These are phyloP conservation scores for Smittia aterrima DNA, from an alignment of 2,888 invertebrate genomes.

Conservation along the genomic window DNA sequence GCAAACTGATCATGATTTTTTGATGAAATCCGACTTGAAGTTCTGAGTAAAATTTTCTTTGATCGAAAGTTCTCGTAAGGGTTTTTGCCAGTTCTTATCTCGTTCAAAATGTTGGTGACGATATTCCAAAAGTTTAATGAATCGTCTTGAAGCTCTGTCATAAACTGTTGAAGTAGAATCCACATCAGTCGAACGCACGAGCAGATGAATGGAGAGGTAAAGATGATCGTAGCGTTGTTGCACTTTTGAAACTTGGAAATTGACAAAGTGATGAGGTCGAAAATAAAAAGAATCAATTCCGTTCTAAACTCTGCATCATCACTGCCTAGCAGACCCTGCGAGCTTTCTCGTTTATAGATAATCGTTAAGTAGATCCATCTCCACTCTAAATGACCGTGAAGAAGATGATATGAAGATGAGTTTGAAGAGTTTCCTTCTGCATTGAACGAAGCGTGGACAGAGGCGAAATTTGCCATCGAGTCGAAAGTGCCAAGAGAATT, in stretches of 20 bases:
- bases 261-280: constrained; percentile 51
- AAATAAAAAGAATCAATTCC: constrained; percentile 47
- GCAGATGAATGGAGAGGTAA: constrained; percentile 58
- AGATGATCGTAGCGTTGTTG: constrained; percentile 52
- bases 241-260: constrained; percentile 52
- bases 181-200: constrained; percentile 61
- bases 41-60: constrained; percentile 23
- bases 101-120: constrained; percentile 48
- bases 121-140: constrained; percentile 54
- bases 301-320: constrained; percentile 42
- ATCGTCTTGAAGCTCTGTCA: constrained; percentile 50
- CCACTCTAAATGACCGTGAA: constrained; percentile 53
- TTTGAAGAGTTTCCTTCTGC: constrained; percentile 20
- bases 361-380: constrained; percentile 50
- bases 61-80: constrained; percentile 1
- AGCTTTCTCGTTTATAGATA: constrained; percentile 44
- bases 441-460: neutral
- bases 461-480: constrained; percentile 25
- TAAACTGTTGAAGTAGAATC: constrained; percentile 56
- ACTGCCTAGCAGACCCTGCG: constrained; percentile 45
- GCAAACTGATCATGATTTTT: constrained; percentile 49
- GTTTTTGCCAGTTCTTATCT: constrained; percentile 16
- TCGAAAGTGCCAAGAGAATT: constrained; percentile 26
- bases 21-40: constrained; percentile 43
- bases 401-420: constrained; percentile 50